Evolutionary conservation across 1,140 invertebrate genomes (phyloP).

Genomic region (Temnothorax nylanderi): DNA sequence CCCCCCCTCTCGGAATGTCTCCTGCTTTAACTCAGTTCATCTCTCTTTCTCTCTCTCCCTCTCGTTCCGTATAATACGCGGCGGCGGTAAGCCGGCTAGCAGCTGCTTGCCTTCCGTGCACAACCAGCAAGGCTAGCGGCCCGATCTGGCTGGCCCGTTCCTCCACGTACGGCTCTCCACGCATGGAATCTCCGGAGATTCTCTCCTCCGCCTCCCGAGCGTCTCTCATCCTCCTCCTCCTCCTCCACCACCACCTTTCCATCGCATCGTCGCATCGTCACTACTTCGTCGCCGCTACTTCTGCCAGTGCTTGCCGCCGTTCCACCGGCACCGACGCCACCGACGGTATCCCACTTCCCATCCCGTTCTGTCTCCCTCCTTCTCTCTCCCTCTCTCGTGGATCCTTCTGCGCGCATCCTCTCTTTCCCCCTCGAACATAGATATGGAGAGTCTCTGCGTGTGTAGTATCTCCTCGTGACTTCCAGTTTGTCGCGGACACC

Average conservation of each 20-base stretch:
- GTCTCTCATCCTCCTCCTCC: conserved; percentile 42
- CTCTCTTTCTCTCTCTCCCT: conserved; percentile 38
- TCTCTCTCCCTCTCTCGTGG: conserved; percentile 24
- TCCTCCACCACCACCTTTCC: conserved; percentile 16
- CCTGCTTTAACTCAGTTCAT: conserved; percentile 13
- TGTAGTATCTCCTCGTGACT: conserved; percentile 59
- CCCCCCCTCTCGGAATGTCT: conserved; percentile 26
- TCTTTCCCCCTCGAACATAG: conserved; percentile 16
- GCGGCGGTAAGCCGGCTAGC: conserved; percentile 82
- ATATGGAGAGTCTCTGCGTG: conserved; percentile 37
- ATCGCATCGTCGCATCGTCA: conserved; percentile 28
- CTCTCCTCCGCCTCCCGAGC: conserved; percentile 60
- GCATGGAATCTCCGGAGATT: conserved; percentile 83
- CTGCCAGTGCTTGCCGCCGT: conserved; percentile 54
- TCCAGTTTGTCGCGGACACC: conserved; percentile 59
- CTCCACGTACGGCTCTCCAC: conserved; percentile 76
- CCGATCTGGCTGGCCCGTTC: conserved; percentile 74
- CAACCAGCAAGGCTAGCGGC: conserved; percentile 80
- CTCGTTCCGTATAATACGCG: conserved; percentile 78
- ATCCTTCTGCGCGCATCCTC: not conserved
- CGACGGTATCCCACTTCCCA: conserved; percentile 31
- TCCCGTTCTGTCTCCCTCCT: conserved; percentile 11
- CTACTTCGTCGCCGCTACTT: conserved; percentile 57
- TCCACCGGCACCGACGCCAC: conserved; percentile 42
- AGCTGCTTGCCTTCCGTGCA: conserved; percentile 83